phyloP scores from a whole-genome alignment of 2,113 vertebrate species.

The Clarias gariepinus region DNA sequence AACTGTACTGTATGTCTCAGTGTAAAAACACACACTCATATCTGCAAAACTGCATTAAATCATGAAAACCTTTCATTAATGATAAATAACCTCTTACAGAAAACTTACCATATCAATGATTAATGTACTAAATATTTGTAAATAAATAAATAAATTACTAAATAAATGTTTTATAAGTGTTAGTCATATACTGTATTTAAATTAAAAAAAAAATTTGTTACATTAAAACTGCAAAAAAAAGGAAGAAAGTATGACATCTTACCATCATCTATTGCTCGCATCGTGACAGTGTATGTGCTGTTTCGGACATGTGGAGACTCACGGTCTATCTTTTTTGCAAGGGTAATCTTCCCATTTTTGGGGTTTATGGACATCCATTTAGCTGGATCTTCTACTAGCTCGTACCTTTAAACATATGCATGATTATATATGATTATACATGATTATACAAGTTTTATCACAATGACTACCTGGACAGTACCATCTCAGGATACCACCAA shows the following conservation, averaged over 20 bases:
- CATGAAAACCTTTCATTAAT: too few species aligned
- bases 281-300: conserved; percentile 65
- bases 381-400: conserved; percentile 68
- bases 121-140: too few species aligned
- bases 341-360: conserved; percentile 70
- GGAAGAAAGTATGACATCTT: conserved; percentile 34
- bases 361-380: conserved; percentile 71
- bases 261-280: conserved; percentile 75
- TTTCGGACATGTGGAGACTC: conserved; percentile 72
- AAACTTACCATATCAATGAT: neutral
- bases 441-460: too few species aligned
- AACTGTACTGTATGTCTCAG: neutral
- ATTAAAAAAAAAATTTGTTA: neutral
- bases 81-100: neutral
- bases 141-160: too few species aligned
- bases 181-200: neutral
- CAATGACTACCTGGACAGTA: too few species aligned
- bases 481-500: neutral
- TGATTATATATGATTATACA: too few species aligned
- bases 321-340: conserved; percentile 69
- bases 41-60: too few species aligned
- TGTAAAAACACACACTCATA: neutral
- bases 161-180: neutral
- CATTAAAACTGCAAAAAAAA: neutral
- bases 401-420: conserved; percentile 61